These are phyloP conservation scores for Copidosoma floridanum DNA, from an alignment of 1,140 invertebrate species.

Conservation along the genomic window DNA sequence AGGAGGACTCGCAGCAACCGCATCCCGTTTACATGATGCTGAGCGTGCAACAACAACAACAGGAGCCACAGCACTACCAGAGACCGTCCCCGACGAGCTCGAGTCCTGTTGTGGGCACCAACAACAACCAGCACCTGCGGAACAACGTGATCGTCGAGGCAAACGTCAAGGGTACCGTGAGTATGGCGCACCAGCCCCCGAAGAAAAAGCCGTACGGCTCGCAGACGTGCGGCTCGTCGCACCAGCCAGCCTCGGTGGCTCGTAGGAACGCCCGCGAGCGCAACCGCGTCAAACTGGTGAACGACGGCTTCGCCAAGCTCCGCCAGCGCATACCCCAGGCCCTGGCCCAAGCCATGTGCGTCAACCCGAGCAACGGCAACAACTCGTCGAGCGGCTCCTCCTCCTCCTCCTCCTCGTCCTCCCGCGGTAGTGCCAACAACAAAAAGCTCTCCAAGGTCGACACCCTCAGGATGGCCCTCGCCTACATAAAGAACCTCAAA, in stretches of 20 bases:
- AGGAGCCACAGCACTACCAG: slow-evolving; percentile 47
- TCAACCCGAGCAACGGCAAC: slow-evolving; percentile 23
- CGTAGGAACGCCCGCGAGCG: slow-evolving; percentile 88
- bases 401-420: too few species aligned
- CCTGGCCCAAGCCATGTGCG: slow-evolving; percentile 66
- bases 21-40: slow-evolving; percentile 46
- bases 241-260: slow-evolving; percentile 79
- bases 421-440: slow-evolving; percentile 62
- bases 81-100: slow-evolving; percentile 45
- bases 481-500: slow-evolving; percentile 89
- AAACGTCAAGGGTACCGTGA: slow-evolving; percentile 24
- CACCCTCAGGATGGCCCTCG: slow-evolving; percentile 87
- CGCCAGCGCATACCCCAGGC: slow-evolving; percentile 82
- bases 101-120: slow-evolving; percentile 28
- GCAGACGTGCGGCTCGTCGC: slow-evolving; percentile 29
- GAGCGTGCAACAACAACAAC: slow-evolving; percentile 48
- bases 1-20: slow-evolving; percentile 2
- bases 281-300: slow-evolving; percentile 93
- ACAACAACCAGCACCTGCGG: slow-evolving; percentile 35
- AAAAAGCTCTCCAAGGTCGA: slow-evolving; percentile 96
- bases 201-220: slow-evolving; percentile 13
- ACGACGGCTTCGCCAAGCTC: slow-evolving; percentile 87
- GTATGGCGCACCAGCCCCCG: slow-evolving; percentile 28
- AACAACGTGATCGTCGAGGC: slow-evolving; percentile 47
- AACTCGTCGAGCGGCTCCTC: neutral